These are phyloP conservation scores for Catharus bicknelli DNA, from an alignment of 2,113 vertebrate genomes.

Conservation along the genomic window DNA sequence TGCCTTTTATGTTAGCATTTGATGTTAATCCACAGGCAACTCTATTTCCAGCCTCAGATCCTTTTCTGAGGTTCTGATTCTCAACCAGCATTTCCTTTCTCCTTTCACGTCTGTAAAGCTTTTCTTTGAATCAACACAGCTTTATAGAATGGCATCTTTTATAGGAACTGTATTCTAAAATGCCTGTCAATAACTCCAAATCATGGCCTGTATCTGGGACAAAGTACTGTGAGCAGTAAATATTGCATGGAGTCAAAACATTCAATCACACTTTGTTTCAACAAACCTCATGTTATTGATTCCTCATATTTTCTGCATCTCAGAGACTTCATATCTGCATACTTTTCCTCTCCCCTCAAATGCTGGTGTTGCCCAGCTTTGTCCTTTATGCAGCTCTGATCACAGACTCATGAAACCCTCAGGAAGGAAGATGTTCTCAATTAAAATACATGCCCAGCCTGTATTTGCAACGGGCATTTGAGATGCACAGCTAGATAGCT, in stretches of 20 bases:
- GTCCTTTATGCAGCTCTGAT: slow-evolving; percentile 7
- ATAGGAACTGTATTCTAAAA: not conserved
- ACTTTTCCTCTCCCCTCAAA: not conserved
- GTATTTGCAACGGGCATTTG: not conserved
- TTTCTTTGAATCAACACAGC: not conserved
- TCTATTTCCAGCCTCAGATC: not conserved
- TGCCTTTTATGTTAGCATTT: not conserved
- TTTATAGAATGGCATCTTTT: not conserved
- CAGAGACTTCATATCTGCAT: not conserved
- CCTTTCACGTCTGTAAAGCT: not conserved
- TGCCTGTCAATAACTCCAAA: not conserved
- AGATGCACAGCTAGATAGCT: not conserved
- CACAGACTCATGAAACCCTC: not conserved
- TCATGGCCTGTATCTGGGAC: not conserved
- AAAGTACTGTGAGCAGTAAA: not conserved
- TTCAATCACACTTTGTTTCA: not conserved
- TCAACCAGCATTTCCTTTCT: not conserved
- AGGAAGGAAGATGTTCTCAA: not conserved
- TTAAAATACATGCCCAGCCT: slow-evolving; percentile 20
- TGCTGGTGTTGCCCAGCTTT: not conserved
- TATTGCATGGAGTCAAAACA: not conserved
- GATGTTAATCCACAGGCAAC: not conserved
- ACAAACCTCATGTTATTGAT: slow-evolving; percentile 16
- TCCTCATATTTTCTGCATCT: slow-evolving; percentile 40
- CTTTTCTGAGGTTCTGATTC: not conserved